Evolutionary conservation across 2,888 invertebrate species (phyloP).

Genomic region (Hydriomena furcata): DNA sequence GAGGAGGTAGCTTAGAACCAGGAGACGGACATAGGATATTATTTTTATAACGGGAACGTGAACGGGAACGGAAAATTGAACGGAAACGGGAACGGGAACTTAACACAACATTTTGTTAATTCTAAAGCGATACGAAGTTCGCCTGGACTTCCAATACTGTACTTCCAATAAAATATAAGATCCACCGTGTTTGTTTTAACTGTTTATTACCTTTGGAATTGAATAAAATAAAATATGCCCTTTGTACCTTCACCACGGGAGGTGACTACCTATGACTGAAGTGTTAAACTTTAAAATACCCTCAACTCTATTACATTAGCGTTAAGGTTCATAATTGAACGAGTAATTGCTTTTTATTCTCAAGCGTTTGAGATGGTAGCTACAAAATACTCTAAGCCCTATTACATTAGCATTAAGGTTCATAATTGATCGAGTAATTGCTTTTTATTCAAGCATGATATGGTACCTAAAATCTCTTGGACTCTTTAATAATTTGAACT

Average conservation of each 20-base stretch:
- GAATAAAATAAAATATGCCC: slow-evolving; percentile 35
- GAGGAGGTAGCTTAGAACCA: no score
- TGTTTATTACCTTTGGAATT: slow-evolving; percentile 24
- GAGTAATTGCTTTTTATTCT: neutral
- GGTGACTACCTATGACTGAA: slow-evolving; percentile 30
- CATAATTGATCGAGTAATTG: neutral
- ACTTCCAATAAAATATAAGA: slow-evolving; percentile 34
- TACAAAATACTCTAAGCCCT: neutral
- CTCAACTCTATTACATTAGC: neutral
- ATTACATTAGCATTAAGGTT: neutral
- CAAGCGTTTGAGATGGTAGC: no score
- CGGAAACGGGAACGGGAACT: no score
- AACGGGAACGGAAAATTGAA: no score
- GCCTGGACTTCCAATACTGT: no score
- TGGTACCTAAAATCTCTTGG: no score
- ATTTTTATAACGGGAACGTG: no score
- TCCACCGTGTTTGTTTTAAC: slow-evolving; percentile 25
- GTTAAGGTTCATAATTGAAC: slow-evolving; percentile 8
- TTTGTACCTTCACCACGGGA: slow-evolving; percentile 45
- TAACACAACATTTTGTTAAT: no score
- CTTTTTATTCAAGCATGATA: no score
- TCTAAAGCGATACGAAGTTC: no score
- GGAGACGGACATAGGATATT: no score
- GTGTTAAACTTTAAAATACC: neutral
- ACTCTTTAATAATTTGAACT: neutral